These are phyloP conservation scores for Coelinius sp. DNA, from an alignment of 2,888 invertebrate genomes.

Conservation along the genomic window DNA sequence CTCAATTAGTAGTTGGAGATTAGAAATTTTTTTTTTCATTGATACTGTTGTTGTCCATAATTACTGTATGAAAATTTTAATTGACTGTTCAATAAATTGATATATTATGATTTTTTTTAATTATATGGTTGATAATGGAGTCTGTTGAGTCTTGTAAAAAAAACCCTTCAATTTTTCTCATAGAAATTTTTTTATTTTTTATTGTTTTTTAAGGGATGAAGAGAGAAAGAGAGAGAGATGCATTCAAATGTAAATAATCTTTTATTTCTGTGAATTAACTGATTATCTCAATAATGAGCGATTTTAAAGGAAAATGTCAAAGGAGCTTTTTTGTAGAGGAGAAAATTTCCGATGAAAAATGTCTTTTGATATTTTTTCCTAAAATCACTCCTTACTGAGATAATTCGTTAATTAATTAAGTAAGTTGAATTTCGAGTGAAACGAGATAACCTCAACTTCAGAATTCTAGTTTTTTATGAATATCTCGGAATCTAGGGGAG, in stretches of 20 bases:
- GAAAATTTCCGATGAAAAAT: too few relatives aligned
- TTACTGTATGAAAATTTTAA: conserved; percentile 31
- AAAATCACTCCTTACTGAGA: too few relatives aligned
- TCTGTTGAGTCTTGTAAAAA: not conserved
- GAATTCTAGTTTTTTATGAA: too few relatives aligned
- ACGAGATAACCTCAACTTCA: too few relatives aligned
- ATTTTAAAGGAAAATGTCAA: too few relatives aligned
- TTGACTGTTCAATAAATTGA: conserved; percentile 34
- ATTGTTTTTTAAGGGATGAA: not conserved
- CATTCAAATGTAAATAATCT: conserved; percentile 26
- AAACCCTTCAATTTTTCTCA: not conserved
- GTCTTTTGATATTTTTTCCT: too few relatives aligned
- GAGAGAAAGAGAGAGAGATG: conserved; percentile 3
- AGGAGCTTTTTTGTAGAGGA: too few relatives aligned
- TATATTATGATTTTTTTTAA: conserved; percentile 32
- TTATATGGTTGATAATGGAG: conserved; percentile 10
- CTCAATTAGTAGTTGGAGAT: conserved; percentile 25
- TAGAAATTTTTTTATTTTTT: not conserved
- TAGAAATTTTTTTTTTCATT: conserved; percentile 19
- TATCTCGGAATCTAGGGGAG: too few relatives aligned
- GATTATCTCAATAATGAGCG: too few relatives aligned
- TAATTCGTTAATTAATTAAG: too few relatives aligned
- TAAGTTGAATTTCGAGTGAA: too few relatives aligned
- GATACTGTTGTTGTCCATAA: conserved; percentile 33
- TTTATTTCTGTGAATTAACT: conserved; percentile 36